Percentiles rank a stretch among this genome's conserved stretches.
These are phyloP conservation scores for Noctua pronuba DNA, from an alignment of 2,888 invertebrate genomes.

Conservation along the genomic window DNA sequence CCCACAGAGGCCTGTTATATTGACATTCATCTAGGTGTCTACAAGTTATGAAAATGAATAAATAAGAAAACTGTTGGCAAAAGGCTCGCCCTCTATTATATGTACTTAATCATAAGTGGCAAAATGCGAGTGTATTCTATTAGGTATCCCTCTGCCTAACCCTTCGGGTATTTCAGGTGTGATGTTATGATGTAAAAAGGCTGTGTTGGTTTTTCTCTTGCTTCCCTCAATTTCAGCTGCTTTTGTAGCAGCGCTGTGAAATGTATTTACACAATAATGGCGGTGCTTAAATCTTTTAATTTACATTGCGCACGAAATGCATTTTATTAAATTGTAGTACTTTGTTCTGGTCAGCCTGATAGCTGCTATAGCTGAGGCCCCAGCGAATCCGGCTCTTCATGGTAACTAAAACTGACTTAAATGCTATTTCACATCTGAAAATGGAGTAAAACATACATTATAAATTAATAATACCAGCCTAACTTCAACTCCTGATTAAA, in stretches of 20 bases:
- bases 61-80: background rate
- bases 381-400: conserved; percentile 73
- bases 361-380: conserved; percentile 57
- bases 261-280: conserved; percentile 20
- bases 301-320: conserved; percentile 57
- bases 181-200: background rate
- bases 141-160: background rate
- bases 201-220: conserved; percentile 15
- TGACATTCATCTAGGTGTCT: background rate
- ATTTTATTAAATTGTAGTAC: conserved; percentile 48
- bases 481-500: background rate
- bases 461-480: background rate
- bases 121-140: background rate
- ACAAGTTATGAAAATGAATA: background rate
- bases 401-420: conserved; percentile 55
- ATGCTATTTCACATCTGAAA: conserved; percentile 69
- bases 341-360: conserved; percentile 64
- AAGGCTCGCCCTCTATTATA: background rate
- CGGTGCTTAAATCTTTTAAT: conserved; percentile 23
- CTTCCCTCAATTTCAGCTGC: conserved; percentile 19
- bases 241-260: conserved; percentile 7
- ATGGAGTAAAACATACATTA: conserved; percentile 33
- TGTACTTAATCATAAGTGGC: background rate
- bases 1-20: background rate
- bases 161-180: background rate